These are phyloP conservation scores for Galagoides demidoff DNA, from an alignment of 2,797 vertebrate genomes.

Conservation along the genomic window DNA sequence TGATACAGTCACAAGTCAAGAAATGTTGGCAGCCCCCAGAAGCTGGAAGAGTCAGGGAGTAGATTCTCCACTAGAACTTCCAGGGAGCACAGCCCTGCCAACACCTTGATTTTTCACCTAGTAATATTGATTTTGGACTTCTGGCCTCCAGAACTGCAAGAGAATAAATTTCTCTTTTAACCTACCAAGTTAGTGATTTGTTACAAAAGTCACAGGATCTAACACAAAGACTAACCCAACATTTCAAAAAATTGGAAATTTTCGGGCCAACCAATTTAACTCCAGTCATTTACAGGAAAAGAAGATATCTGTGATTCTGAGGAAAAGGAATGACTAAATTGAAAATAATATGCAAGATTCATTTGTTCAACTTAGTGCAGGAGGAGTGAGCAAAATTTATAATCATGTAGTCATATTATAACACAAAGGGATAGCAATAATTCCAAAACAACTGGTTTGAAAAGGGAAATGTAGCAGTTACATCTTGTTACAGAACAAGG, in stretches of 20 bases:
- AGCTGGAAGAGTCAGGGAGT: neutral
- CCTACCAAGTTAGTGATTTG: neutral
- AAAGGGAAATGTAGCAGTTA: slow-evolving; percentile 22
- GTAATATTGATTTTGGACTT: slow-evolving; percentile 9
- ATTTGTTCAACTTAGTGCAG: slow-evolving; percentile 9
- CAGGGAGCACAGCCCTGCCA: neutral
- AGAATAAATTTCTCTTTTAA: slow-evolving; percentile 40
- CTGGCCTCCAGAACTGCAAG: neutral
- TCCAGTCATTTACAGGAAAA: slow-evolving; percentile 21
- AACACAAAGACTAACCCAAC: neutral
- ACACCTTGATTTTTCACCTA: neutral
- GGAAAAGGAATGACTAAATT: slow-evolving; percentile 28
- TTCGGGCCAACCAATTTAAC: slow-evolving; percentile 8
- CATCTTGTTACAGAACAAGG: neutral
- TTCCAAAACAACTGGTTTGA: neutral
- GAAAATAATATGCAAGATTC: slow-evolving; percentile 6
- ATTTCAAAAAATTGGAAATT: slow-evolving; percentile 36
- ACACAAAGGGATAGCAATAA: neutral
- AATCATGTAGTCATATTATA: neutral
- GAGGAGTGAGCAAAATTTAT: neutral
- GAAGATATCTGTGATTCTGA: slow-evolving; percentile 15
- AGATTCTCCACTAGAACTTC: neutral
- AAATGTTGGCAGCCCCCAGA: neutral
- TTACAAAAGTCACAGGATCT: slow-evolving; percentile 32
- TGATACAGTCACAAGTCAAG: neutral